Percentiles rank a stretch among this genome's conserved stretches.
Conservation (phyloP, 2,888 invertebrate genomes). For the Spodoptera exigua region DNA sequence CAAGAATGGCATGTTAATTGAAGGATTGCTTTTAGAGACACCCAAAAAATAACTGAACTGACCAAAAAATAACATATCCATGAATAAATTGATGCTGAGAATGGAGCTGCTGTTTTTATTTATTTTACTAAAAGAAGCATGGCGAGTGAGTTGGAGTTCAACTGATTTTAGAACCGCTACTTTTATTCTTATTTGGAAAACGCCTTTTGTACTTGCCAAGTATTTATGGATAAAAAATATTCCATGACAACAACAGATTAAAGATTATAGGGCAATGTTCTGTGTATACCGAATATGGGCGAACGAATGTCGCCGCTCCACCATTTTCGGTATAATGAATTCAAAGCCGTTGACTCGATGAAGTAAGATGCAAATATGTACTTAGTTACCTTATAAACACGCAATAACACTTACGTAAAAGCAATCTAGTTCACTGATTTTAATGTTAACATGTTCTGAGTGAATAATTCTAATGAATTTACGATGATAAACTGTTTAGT, state of each 20-base stretch:
- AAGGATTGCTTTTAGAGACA: constrained; percentile 18
- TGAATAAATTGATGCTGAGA: constrained; percentile 35
- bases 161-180: constrained; percentile 33
- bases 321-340: constrained; percentile 69
- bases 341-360: constrained; percentile 65
- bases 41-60: constrained; percentile 13
- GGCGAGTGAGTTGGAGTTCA: constrained; percentile 22
- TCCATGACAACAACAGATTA: constrained; percentile 62
- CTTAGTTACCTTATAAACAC: constrained; percentile 50
- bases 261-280: constrained; percentile 70
- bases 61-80: too few species aligned
- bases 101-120: constrained; percentile 17
- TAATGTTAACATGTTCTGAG: constrained; percentile 49
- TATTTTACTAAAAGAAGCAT: constrained; percentile 18
- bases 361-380: constrained; percentile 57
- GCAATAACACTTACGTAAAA: constrained; percentile 60
- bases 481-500: constrained; percentile 7
- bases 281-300: constrained; percentile 67
- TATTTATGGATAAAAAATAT: constrained; percentile 53
- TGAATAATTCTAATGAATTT: constrained; percentile 29
- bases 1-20: constrained; percentile 16
- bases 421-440: constrained; percentile 51
- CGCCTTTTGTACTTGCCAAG: constrained; percentile 31
- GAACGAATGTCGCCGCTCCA: constrained; percentile 62
- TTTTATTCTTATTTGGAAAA: constrained; percentile 45